A percentile compares a stretch with the other conserved stretches of the same genome.
Evolutionary conservation across 2,797 vertebrate species (phyloP).

Genomic region (Stomatorhinus walkeri): DNA sequence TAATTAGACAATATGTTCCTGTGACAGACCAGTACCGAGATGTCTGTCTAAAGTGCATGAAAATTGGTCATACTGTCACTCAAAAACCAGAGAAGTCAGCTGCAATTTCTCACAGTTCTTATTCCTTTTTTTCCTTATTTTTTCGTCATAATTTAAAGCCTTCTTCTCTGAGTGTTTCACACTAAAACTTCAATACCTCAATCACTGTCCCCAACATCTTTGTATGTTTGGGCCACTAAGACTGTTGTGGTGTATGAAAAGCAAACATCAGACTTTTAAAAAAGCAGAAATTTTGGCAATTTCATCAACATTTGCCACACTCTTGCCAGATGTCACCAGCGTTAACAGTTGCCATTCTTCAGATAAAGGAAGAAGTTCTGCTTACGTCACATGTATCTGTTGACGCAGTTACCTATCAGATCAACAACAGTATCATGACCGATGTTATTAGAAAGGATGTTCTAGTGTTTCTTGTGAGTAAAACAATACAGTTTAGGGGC

Average conservation of each 20-base stretch:
- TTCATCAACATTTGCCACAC: not conserved
- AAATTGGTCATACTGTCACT: not conserved
- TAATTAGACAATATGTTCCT: not conserved
- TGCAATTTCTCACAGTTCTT: not conserved
- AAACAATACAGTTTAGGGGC: not conserved
- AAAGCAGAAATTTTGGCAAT: not conserved
- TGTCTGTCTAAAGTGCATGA: not conserved
- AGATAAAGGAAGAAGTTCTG: not conserved
- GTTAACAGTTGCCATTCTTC: not conserved
- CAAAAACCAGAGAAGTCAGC: not conserved
- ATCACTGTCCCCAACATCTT: not conserved
- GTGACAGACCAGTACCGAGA: not conserved
- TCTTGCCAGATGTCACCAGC: not conserved
- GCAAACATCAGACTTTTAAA: not conserved
- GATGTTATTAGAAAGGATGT: not conserved
- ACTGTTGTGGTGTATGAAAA: not conserved
- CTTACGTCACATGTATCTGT: not conserved
- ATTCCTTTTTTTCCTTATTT: not conserved
- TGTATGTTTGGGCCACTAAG: not conserved
- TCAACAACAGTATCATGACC: not conserved
- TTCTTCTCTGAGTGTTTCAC: not conserved
- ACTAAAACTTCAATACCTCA: not conserved
- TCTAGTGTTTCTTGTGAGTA: not conserved
- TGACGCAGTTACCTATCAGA: not conserved
- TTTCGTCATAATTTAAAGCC: not conserved